Base-by-base conservation (phyloP, 2,797 vertebrate species). In the Sylvilagus floridanus region DNA sequence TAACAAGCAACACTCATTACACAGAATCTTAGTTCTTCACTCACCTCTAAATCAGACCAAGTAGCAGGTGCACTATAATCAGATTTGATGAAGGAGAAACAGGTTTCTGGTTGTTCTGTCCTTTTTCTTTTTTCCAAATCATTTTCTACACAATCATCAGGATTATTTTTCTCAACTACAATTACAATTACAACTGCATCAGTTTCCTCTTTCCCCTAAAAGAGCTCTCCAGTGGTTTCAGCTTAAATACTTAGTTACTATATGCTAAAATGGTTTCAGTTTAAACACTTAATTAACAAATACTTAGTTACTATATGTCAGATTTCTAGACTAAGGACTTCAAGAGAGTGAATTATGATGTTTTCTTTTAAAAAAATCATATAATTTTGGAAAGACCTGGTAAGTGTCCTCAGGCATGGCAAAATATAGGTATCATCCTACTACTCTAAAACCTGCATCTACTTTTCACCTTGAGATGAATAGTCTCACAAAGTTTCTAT, bases 141-240 rank as follows among this genome's bases (percentile, higher is more conserved):
- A 22, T 47, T 71, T 54, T 37, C 35, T 5, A 89, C 19, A 81
- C 5, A 88, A 72, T 86, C 60, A 89, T 28, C 14, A 73, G 52
- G 68, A 69, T 75, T 86, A 66, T 76, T 68, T 75, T 83, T 79
- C 42, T 86, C 60, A 89, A 92, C 78, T 89, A 68, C 54, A 91
- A n/a, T 17, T 90, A 26, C 54, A 77, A 84, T 17, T 90, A 26
- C 54, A 77, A 84, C 17, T 76, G 75, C 30, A 30, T 92, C 42
- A 93, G 30, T 65, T 5, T 16, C 24, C 3, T 86, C 66, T 83
- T n/a, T 14, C 12, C 42, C 10, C 16, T 13, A 68, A 76, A 24
- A 68, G 42, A 22, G 22, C 26, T 78, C 69, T 50, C 30, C 5
- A 84, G 22, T 57, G 30, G 26, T 7, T 66, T 57, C 19, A 79